Evolutionary conservation across 1,140 invertebrate species (phyloP).

Genomic region (Drosophila navojoa): DNA sequence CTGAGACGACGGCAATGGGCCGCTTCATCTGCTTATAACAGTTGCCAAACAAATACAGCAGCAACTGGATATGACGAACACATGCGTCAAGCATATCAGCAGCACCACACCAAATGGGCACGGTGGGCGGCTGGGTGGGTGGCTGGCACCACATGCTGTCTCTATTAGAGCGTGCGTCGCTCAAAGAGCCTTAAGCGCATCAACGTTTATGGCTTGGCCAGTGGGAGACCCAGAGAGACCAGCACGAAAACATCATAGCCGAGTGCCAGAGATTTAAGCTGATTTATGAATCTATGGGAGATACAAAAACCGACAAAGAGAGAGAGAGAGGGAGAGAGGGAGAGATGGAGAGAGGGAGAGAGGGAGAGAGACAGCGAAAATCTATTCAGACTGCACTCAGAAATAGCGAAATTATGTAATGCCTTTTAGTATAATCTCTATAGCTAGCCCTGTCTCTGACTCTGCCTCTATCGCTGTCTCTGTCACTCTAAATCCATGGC

Average conservation of each 20-base stretch:
- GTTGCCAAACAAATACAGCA: background rate
- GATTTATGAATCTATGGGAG: background rate
- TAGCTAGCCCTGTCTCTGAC: too few relatives aligned
- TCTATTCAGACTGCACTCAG: background rate
- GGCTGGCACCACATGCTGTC: background rate
- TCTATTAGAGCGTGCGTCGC: background rate
- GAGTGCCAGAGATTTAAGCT: conserved; percentile 9
- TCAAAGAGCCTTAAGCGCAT: conserved; percentile 33
- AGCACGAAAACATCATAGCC: background rate
- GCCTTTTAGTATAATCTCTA: conserved; percentile 1
- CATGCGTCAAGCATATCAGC: conserved; percentile 27
- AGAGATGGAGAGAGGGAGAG: background rate
- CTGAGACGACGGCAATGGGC: background rate
- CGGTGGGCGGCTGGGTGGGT: background rate
- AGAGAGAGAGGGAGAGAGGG: background rate
- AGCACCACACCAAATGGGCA: too few relatives aligned
- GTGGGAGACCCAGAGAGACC: too few relatives aligned
- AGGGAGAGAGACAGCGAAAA: too few relatives aligned
- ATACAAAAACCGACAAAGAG: background rate
- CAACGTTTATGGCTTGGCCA: conserved; percentile 38
- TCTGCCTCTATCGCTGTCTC: too few relatives aligned
- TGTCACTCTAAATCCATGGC: too few relatives aligned
- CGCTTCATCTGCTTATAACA: too few relatives aligned
- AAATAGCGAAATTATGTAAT: conserved; percentile 14
- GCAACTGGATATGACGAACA: conserved; percentile 16